Conservation (phyloP, 2,888 invertebrate species). For the Therioaphis trifolii region DNA sequence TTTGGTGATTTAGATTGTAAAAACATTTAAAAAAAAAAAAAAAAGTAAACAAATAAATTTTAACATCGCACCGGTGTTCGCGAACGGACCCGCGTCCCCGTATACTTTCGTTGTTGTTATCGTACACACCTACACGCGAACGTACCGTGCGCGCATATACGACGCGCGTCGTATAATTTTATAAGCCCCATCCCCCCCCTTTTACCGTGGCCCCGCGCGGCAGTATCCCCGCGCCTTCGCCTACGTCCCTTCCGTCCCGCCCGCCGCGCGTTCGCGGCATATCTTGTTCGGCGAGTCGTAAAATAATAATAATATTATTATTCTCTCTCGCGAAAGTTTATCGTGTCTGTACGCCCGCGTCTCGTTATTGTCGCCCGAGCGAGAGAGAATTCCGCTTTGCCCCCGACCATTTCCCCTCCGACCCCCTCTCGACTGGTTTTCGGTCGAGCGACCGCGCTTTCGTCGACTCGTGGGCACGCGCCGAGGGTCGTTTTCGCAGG, state of each 20-base stretch:
- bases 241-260: not conserved
- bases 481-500: no score
- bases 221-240: not conserved
- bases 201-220: not conserved
- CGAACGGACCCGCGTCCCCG: not conserved
- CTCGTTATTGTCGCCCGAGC: no score
- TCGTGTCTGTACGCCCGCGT: not conserved
- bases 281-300: constrained; percentile 40
- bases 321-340: not conserved
- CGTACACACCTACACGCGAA: not conserved
- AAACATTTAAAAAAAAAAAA: no score
- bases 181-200: constrained; percentile 15
- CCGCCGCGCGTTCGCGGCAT: not conserved
- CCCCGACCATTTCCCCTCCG: no score
- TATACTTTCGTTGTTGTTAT: constrained; percentile 49
- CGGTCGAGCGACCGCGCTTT: not conserved
- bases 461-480: no score
- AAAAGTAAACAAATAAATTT: no score
- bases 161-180: constrained; percentile 46
- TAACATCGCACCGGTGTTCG: not conserved
- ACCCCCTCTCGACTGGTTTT: no score
- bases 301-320: constrained; percentile 21
- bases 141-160: no score
- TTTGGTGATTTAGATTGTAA: no score
- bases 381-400: no score